Conservation (phyloP, 2,113 vertebrate species). For the Pomatostomus ruficeps region DNA sequence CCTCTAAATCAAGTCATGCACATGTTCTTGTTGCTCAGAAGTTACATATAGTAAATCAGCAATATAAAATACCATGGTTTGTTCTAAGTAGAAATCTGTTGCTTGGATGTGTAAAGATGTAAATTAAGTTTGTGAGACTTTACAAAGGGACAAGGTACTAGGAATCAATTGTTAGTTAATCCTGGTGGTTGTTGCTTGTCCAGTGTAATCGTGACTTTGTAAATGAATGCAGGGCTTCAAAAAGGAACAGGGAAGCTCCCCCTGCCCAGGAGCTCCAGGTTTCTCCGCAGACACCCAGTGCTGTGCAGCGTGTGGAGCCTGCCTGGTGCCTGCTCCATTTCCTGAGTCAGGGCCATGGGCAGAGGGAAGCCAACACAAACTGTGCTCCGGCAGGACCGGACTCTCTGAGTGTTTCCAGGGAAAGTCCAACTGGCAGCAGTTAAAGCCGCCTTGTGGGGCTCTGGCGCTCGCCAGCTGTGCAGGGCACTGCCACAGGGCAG, state of each 20-base stretch:
- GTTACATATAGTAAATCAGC: background rate
- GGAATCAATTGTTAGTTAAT: background rate
- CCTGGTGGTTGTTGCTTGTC: background rate
- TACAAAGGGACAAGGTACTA: background rate
- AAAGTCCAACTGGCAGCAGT: background rate
- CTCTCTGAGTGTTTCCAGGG: background rate
- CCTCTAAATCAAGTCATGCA: background rate
- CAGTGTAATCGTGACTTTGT: background rate
- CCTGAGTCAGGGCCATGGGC: background rate
- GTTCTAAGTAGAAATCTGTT: background rate
- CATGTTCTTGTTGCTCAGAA: background rate
- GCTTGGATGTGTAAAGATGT: background rate
- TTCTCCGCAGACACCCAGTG: background rate
- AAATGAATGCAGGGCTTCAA: background rate
- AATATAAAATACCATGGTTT: background rate
- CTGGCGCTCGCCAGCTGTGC: accelerated
- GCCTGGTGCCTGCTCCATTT: background rate
- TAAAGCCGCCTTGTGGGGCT: background rate
- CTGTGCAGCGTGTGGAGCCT: background rate
- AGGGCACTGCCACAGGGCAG: background rate
- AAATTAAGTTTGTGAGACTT: background rate
- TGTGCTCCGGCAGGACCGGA: background rate
- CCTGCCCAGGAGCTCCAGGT: background rate
- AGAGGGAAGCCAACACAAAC: background rate
- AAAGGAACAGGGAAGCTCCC: background rate